Evolutionary conservation across 1,140 invertebrate species (phyloP).

Genomic region (Drosophila albomicans): DNA sequence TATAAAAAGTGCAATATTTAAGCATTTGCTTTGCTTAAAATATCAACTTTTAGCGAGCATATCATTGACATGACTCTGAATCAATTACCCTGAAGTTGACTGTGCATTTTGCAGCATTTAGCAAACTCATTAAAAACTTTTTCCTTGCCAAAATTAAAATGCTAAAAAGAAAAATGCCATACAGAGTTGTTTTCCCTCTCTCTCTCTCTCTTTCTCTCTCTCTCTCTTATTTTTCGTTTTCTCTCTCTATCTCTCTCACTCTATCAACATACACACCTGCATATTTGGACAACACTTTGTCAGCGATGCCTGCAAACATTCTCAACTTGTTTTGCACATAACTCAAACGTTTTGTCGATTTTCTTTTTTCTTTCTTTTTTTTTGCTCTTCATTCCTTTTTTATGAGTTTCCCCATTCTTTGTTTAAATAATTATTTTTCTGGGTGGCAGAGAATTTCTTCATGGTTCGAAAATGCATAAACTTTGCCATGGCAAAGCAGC

Average conservation of each 20-base stretch:
- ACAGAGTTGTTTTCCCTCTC: background rate
- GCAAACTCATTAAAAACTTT: constrained; percentile 82
- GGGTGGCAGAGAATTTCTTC: constrained; percentile 37
- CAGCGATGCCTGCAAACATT: constrained; percentile 41
- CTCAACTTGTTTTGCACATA: constrained; percentile 46
- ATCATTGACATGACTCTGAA: constrained; percentile 13
- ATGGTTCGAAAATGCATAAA: constrained; percentile 56
- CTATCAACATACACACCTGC: constrained; percentile 31
- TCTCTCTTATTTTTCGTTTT: background rate
- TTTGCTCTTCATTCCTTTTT: background rate
- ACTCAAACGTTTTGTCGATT: constrained; percentile 46
- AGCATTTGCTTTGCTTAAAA: constrained; percentile 1
- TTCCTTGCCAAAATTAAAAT: constrained; percentile 19
- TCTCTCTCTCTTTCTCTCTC: background rate
- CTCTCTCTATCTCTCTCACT: background rate
- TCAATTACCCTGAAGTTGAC: constrained; percentile 17
- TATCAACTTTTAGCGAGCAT: background rate
- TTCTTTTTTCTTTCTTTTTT: background rate
- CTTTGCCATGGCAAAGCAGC: constrained; percentile 20
- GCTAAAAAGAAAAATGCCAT: constrained; percentile 9
- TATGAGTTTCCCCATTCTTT: constrained; percentile 20
- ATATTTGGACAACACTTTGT: constrained; percentile 56
- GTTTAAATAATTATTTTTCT: constrained; percentile 60
- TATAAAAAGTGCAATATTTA: background rate
- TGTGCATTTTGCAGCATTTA: constrained; percentile 65